Evolutionary conservation across 2,113 vertebrate genomes (phyloP).

Genomic region (Labeo catla): DNA sequence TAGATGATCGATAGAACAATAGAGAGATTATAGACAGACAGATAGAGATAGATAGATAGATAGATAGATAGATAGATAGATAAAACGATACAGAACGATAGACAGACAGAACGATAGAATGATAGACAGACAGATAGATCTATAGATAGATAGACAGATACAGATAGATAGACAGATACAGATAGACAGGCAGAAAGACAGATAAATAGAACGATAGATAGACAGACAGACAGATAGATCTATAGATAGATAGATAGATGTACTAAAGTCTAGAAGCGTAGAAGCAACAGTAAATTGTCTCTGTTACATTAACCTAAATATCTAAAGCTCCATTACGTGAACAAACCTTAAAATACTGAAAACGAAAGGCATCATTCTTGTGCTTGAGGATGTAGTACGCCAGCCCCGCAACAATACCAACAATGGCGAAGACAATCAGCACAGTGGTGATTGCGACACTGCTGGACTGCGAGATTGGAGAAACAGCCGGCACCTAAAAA

Average conservation of each 20-base stretch:
- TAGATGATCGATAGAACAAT: neutral
- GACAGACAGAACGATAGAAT: neutral
- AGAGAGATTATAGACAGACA: no score
- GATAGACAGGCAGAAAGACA: no score
- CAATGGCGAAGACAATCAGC: slow-evolving; percentile 63
- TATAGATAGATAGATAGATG: no score
- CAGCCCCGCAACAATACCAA: slow-evolving; percentile 65
- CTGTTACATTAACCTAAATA: neutral
- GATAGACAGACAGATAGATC: no score
- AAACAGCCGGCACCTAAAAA: slow-evolving; percentile 44
- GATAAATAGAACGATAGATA: no score
- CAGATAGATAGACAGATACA: no score
- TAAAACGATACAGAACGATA: no score
- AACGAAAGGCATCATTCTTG: slow-evolving; percentile 79
- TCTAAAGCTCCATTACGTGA: neutral
- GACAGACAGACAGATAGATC: no score
- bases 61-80: no score
- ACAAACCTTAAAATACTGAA: slow-evolving; percentile 82
- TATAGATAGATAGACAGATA: no score
- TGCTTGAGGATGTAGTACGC: slow-evolving; percentile 75
- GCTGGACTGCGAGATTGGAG: slow-evolving; percentile 49
- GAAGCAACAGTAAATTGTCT: neutral
- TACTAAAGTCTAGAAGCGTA: no score
- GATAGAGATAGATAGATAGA: no score
- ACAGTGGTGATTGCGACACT: slow-evolving; percentile 59